Evolutionary conservation across 2,113 vertebrate species (phyloP), one percentile per base, ranked within the genome.

Genomic region (Lagenorhynchus albirostris): DNA sequence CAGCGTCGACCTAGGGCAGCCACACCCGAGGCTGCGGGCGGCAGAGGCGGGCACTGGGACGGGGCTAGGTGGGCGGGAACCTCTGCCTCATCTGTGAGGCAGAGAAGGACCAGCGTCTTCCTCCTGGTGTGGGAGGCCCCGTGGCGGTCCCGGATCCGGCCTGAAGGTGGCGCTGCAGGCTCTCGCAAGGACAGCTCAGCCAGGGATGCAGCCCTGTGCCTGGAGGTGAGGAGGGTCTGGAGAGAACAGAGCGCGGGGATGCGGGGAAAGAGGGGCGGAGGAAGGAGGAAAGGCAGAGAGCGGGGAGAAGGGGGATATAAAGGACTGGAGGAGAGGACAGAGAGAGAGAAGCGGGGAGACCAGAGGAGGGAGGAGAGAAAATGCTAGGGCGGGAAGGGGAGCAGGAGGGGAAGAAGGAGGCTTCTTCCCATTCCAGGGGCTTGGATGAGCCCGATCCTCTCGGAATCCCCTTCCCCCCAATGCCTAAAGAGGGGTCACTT

Each of bases 141-240:
- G 7, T 53, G 3, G 77, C 18, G 1, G 53, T 41, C 3, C 81
- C 55, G 8, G 9, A 0, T 76, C 1, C 0, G 4, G 71, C 65
- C 96, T 97, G 89, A 60, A 97, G 97, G 94, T 98, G 97, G 96
- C 85, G 85, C 96, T 93, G 94, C 77, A 90, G 89, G 92, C 62
- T 6, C 53, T 91, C 8, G 3, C 55, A 89, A 94, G 70, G 10
- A 50, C 29, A 3, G 8, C 5, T 15, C 44, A 25, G 44, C 10
- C 10, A 5, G 5, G 47, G 58, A 62, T 33, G 81, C 18, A 21
- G 20, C 5, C 3, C 0, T 0, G 18, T 2, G 55, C 36, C 29
- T 25, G 44, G 58, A 47, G 76, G 63, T 38, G 41, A n/a, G 87
- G 83, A 33, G 5, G 15, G 89, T n/a, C 41, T 31, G 33, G 50